Evolutionary conservation across 2,888 invertebrate species (phyloP), one percentile per base, ranked within the genome.

Genomic region (Palloptera scutellata): DNA sequence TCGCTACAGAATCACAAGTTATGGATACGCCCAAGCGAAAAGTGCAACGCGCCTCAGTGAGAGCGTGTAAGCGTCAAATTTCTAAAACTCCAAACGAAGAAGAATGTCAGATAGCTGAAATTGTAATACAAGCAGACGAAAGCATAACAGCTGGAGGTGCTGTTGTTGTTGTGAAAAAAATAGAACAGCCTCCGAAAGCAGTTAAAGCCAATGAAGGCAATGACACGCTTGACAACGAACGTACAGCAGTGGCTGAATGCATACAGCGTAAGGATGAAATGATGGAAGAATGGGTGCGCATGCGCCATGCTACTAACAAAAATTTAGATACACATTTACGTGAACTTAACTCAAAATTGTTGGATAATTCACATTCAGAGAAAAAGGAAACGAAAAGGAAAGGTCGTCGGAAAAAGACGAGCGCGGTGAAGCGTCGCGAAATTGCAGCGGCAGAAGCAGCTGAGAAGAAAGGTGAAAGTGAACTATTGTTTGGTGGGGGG

Each of bases 261-360:
- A n/a, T 41, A 72, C 61, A 17, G 48, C 64, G n/a, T 61, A 53
- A 69, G 17, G 54, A 66, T 3, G 69, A 74, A 51, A 74, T 80
- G 64, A 57, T 82, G 43, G 69, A 80, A 61, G 77, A 77, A 30
- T 82, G 81, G 68, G 78, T 80, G 78, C 75, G 79, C 10, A 73
- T 77, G 40, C 72, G 81, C 20, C 75, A 76, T n/a, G 72, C 75
- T 30, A 69, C 72, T 1, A 74, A 65, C 20, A 68, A 58, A 0
- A 80, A 84, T 45, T 76, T 83, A n/a, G 84, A 83, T 68, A 76
- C 78, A n/a, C 80, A 82, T 13, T 63, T 83, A 59, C 79, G 84
- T 1, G 81, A 80, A 65, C 76, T 82, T 9, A 83, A 79, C 70
- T 76, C 80, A 4, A 76, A 75, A 70, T 68, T 64, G 41, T 69